Conservation (phyloP, 2,113 vertebrate species). For the Prionailurus viverrinus region DNA sequence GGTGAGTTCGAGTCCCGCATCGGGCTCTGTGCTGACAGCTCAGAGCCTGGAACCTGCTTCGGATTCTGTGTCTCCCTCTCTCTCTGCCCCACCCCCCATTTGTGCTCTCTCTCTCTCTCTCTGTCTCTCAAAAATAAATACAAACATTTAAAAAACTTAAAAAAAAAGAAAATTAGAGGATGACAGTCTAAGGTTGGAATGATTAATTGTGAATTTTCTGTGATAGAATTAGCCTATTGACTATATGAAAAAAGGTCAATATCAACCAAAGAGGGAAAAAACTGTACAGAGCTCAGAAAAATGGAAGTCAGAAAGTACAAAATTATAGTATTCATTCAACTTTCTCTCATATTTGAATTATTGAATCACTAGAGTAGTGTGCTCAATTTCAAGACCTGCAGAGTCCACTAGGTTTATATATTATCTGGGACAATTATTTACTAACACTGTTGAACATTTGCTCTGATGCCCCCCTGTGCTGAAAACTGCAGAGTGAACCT, state of each 20-base stretch:
- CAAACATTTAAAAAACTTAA: too few relatives aligned
- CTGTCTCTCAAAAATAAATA: too few relatives aligned
- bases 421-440: not conserved
- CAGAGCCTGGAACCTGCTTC: too few relatives aligned
- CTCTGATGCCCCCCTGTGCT: not conserved
- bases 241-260: not conserved
- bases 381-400: not conserved
- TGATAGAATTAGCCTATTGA: not conserved
- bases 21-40: too few relatives aligned
- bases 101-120: too few relatives aligned
- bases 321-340: not conserved
- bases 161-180: too few relatives aligned
- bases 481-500: not conserved
- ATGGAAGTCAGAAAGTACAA: not conserved
- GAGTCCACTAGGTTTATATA: not conserved
- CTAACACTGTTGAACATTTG: not conserved
- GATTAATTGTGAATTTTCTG: not conserved
- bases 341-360: not conserved
- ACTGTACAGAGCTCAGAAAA: not conserved
- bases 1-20: too few relatives aligned
- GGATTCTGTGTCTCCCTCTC: too few relatives aligned
- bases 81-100: too few relatives aligned
- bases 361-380: not conserved
- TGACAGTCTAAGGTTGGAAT: not conserved
- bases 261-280: not conserved